Base-by-base conservation (phyloP, 2,797 vertebrate species). In the Phylloscopus collybita region DNA sequence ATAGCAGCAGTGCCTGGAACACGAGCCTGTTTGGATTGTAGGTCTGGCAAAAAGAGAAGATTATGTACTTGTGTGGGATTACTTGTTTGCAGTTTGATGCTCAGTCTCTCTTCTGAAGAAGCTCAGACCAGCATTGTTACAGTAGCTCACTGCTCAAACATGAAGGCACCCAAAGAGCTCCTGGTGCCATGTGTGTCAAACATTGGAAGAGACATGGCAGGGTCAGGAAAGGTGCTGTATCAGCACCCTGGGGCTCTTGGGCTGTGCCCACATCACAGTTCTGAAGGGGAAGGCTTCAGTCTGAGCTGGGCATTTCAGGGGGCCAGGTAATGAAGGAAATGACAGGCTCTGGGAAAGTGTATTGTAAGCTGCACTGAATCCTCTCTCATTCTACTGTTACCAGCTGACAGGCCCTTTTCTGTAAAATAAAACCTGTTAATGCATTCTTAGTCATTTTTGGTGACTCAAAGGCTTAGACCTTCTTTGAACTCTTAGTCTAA, bases 391-490 rank as follows among this genome's bases (percentile, higher is more conserved):
- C 57, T 80, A 30, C 62, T 86, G 29, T 53, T 94, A 64, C 81
- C 84, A 92, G 40, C 61, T 65, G 73, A 73, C 38, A 64, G 61
- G 53, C 32, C 53, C 25, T 85, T 76, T 88, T 85, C 73, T 0
- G 0, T 90, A 29, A 86, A 83, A 94, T 64, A 84, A 95, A 95
- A 80, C 27, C 84, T 6, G 8, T 78, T 92, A 89, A 59, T 0
- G 3, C 2, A 5, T 83, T 82, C 74, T 84, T 86, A 32, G 16
- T 90, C 18, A 80, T 87, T 88, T 93, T 88, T 60, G 61, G 65
- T 95, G 95, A 87, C 80, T 93, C 83, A 93, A 88, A 84, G 75
- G 45, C 56, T 36, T 75, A 70, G 64, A 50, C 56, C 50, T 86
- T 90, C 51, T 91, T 59, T 1, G 7, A 82, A 76, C 83, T 93